Conservation (phyloP, 2,888 invertebrate genomes). For the Smittia sp. region DNA sequence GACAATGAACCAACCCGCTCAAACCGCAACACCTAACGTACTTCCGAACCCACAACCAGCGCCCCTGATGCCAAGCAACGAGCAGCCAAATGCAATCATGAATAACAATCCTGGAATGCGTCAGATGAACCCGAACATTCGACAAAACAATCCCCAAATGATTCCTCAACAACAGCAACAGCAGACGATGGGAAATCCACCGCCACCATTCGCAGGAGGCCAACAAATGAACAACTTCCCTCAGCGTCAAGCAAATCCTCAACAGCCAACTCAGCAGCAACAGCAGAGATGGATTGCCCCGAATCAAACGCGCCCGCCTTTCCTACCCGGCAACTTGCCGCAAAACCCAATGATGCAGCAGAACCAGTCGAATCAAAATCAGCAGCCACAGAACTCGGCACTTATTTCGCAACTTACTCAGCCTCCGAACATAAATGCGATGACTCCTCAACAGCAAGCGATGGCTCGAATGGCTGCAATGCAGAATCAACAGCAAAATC, state of each 20-base stretch:
- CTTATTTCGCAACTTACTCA: conserved; percentile 60
- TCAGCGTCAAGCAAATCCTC: conserved; percentile 45
- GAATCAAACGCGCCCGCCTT: conserved; percentile 49
- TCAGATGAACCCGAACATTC: conserved; percentile 29
- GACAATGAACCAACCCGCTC: not conserved
- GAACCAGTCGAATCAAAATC: conserved; percentile 32
- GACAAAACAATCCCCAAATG: conserved; percentile 41
- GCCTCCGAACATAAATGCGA: conserved; percentile 43
- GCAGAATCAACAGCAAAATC: conserved; percentile 33
- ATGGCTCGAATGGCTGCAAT: conserved; percentile 40
- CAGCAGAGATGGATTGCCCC: conserved; percentile 48
- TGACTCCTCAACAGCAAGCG: conserved; percentile 44
- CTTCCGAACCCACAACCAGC: not conserved
- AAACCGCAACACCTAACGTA: not conserved
- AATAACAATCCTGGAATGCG: conserved; percentile 16
- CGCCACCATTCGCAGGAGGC: conserved; percentile 46
- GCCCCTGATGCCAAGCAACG: not conserved
- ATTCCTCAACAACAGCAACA: conserved; percentile 46
- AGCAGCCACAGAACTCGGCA: conserved; percentile 53
- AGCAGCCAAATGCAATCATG: not conserved
- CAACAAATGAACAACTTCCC: conserved; percentile 47
- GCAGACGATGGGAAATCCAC: conserved; percentile 49
- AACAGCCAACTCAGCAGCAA: conserved; percentile 48
- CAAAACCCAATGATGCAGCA: conserved; percentile 2
- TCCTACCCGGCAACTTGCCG: conserved; percentile 43